A percentile compares a stretch with the other conserved stretches of the same genome.
These are phyloP conservation scores for Peromyscus californicus DNA, from an alignment of 2,113 vertebrate species.

Conservation along the genomic window DNA sequence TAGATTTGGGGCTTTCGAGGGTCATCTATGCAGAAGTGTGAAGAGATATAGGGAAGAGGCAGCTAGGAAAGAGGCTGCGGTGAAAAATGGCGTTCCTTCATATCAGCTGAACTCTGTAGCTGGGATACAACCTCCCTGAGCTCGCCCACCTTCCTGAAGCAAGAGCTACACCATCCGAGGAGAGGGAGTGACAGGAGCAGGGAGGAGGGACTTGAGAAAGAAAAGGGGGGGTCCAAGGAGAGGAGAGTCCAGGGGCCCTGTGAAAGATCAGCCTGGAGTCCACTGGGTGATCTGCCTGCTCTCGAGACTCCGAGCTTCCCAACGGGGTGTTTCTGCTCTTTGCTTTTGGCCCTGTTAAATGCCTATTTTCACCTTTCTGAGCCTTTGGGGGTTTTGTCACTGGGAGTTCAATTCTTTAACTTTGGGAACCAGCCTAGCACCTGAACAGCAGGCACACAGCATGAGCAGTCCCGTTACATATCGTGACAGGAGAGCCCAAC, in stretches of 20 bases:
- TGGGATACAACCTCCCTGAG: background rate
- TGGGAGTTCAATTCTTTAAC: background rate
- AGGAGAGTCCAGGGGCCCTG: background rate
- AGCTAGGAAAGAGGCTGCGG: background rate
- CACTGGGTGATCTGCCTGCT: background rate
- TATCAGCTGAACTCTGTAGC: background rate
- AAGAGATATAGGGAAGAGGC: background rate
- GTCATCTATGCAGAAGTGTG: background rate
- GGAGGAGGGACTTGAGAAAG: background rate
- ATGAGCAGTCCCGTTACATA: background rate
- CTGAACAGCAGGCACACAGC: background rate
- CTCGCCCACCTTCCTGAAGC: background rate
- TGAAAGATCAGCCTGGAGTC: background rate
- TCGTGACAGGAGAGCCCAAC: background rate
- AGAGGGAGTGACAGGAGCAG: background rate
- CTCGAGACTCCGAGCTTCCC: background rate
- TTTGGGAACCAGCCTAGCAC: background rate
- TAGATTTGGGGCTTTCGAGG: background rate
- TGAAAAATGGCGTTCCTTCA: background rate
- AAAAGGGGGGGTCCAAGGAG: background rate
- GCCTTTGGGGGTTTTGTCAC: background rate
- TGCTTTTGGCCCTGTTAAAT: background rate
- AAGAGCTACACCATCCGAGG: background rate
- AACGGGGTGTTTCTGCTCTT: background rate
- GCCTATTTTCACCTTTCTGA: background rate